Conservation (phyloP, 2,797 vertebrate genomes). For the Onychomys arenicola region DNA sequence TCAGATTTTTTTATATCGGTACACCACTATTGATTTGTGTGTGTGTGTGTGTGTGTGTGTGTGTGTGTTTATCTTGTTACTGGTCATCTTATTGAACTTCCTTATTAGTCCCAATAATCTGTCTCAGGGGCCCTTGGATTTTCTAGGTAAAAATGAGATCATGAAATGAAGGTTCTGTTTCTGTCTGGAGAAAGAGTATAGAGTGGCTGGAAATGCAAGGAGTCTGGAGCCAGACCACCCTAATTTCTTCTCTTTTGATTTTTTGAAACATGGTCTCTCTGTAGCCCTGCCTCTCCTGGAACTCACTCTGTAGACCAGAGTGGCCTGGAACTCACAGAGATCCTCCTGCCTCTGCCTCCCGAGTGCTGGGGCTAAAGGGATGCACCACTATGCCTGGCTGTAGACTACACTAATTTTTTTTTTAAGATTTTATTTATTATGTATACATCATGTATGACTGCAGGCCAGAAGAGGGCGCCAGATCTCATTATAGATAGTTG, state of each 20-base stretch:
- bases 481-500: no score
- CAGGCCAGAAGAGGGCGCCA: no score
- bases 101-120: constrained; percentile 60
- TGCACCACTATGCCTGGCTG: not conserved
- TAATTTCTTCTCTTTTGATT: not conserved
- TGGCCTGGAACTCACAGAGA: not conserved
- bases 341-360: not conserved
- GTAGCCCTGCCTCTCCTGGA: not conserved
- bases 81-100: constrained; percentile 54
- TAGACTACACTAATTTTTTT: not conserved
- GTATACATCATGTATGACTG: no score
- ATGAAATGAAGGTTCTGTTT: constrained; percentile 24
- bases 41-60: not conserved
- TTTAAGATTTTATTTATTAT: no score
- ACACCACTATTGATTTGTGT: constrained; percentile 34
- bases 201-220: not conserved
- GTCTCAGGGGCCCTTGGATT: constrained; percentile 3
- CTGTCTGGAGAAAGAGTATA: constrained; percentile 12
- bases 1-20: constrained; percentile 30
- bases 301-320: not conserved
- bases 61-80: constrained; percentile 12
- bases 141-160: constrained; percentile 51
- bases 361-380: not conserved
- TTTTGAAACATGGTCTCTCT: not conserved
- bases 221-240: not conserved